Base-by-base conservation (phyloP, 2,888 invertebrate species). In the Capitulum mitella region DNA sequence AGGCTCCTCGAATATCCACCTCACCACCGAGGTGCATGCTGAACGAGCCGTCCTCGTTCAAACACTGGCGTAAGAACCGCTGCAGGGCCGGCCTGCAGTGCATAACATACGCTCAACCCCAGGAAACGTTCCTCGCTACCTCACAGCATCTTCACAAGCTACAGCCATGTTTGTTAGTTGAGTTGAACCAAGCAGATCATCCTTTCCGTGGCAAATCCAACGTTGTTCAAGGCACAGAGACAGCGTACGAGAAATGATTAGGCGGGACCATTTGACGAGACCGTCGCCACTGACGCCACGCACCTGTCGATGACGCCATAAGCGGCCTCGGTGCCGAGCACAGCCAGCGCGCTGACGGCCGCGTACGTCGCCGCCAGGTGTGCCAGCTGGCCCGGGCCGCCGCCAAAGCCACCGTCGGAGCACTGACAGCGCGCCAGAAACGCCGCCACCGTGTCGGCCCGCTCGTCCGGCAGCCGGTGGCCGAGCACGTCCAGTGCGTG, bases 351-450 rank as follows among this genome's bases (percentile, higher is more conserved):
- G 88, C 95, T 96, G 0, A 99, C 91, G 81, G 98, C 97, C 77
- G 98, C 98, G 87, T 98, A 99, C 0, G 98, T 99, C 6, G 98
- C 92, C 0, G 99, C 99, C 80, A 99, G 88, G 87, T 99, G 99
- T 34, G 98, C 89, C 83, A 90, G 88, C 86, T 99, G 98, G 0
- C 92, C 91, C 0, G 98, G 98, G 0, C 98, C 98, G 79, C 99
- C 99, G 80, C 92, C 92, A 88, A 95, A 97, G 0, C 97, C 97
- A 61, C 97, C 97, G 77, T 90, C 88, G 22, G 90, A 88, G 85
- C 90, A 89, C 85, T 95, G 94, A 85, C 94, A 95, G 84, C 90
- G 89, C 80, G 79, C 84, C 26, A 82, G 48, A 85, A 92, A 92
- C 78, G 88, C 85, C 29, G 88, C 87, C 80, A 92, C 87, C 79